Evolutionary conservation across 1,140 invertebrate genomes (phyloP).

Genomic region (Heliconius himera): DNA sequence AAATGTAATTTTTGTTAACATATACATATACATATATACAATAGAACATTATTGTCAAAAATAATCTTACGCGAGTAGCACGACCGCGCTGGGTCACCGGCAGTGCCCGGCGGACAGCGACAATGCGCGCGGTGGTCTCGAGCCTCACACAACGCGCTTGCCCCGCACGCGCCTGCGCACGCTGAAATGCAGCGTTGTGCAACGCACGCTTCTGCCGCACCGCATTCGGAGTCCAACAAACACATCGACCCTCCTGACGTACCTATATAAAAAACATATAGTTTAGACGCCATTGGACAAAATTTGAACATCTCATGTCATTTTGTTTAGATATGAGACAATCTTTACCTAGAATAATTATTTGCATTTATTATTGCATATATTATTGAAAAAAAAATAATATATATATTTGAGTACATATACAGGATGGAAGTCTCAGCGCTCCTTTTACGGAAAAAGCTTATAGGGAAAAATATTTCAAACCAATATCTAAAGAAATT

Average conservation of each 20-base stretch:
- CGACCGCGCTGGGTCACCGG: conserved; percentile 91
- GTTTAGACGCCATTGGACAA: not conserved
- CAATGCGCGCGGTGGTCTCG: conserved; percentile 89
- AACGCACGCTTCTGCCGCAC: conserved; percentile 89
- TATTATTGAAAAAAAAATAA: no score
- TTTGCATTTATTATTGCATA: no score
- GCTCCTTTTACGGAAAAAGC: no score
- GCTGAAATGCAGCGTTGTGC: conserved; percentile 90
- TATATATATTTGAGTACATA: no score
- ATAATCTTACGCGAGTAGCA: conserved; percentile 90
- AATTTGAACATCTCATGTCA: not conserved
- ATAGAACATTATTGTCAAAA: not conserved
- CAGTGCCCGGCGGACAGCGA: conserved; percentile 90
- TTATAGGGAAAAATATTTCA: no score
- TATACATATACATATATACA: not conserved
- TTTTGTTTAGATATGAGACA: no score
- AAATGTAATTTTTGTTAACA: not conserved
- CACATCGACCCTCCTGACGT: conserved; percentile 84
- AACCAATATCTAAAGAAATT: no score
- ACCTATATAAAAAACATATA: conserved; percentile 50
- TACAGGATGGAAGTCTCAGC: no score
- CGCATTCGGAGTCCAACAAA: conserved; percentile 87
- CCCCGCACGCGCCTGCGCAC: conserved; percentile 90
- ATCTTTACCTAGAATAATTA: no score
- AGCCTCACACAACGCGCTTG: conserved; percentile 89